Conservation (phyloP, 2,113 vertebrate genomes). For the Ptilonorhynchus violaceus region DNA sequence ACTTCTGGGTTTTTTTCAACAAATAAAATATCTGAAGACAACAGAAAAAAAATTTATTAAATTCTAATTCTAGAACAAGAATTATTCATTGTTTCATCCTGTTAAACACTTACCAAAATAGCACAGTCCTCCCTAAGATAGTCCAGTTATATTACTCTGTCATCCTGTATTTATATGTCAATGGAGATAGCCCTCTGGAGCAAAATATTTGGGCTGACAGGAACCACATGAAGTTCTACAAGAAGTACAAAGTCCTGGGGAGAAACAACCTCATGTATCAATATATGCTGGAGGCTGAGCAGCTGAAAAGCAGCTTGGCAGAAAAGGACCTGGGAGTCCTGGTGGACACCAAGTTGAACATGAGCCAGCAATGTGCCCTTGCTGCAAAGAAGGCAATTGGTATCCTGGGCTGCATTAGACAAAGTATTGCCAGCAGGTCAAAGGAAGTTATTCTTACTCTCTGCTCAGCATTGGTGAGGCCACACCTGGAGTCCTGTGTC, state of each 20-base stretch:
- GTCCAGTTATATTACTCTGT: neutral
- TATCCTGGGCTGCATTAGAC: too few relatives aligned
- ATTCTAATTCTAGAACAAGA: neutral
- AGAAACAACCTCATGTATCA: neutral
- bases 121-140: neutral
- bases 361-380: neutral
- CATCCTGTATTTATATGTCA: neutral
- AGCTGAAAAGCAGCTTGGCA: neutral
- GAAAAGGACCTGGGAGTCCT: neutral
- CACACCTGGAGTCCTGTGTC: too few relatives aligned
- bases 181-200: neutral
- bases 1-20: neutral
- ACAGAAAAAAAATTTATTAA: neutral
- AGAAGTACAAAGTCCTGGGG: neutral
- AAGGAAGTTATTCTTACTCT: too few relatives aligned
- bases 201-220: neutral
- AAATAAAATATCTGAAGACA: neutral
- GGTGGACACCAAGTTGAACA: neutral
- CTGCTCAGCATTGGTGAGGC: too few relatives aligned
- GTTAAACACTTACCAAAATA: neutral
- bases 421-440: too few relatives aligned
- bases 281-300: neutral
- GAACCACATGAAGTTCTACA: neutral
- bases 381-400: neutral
- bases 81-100: neutral